These are phyloP conservation scores for Orthosia incerta DNA, from an alignment of 2,888 invertebrate genomes.

Conservation along the genomic window DNA sequence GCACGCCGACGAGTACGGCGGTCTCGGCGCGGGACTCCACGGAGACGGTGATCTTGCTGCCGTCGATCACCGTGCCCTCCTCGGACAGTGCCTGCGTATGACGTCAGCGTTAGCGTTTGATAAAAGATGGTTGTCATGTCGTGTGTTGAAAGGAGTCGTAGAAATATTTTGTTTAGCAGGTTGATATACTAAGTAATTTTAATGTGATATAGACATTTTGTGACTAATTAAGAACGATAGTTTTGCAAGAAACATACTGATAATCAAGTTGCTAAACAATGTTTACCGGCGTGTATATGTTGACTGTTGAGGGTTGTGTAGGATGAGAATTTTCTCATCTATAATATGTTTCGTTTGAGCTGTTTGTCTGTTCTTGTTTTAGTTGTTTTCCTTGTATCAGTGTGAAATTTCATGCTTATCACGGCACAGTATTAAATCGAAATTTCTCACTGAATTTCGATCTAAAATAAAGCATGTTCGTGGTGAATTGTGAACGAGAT, in stretches of 20 bases:
- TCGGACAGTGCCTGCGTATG: conserved; percentile 83
- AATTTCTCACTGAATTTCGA: neutral
- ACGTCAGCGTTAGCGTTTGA: conserved; percentile 9
- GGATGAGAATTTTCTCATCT: neutral
- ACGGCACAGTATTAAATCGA: neutral
- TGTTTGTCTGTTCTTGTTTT: neutral
- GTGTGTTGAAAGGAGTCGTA: neutral
- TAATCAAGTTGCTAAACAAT: conserved; percentile 6
- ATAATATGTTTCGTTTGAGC: neutral
- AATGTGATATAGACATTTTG: neutral
- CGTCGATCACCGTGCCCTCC: conserved; percentile 83
- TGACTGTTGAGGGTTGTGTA: neutral
- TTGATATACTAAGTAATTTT: no score
- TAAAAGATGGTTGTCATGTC: neutral
- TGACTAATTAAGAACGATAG: neutral
- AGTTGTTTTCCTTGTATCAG: neutral
- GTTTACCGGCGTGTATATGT: neutral
- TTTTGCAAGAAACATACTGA: neutral
- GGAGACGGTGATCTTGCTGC: conserved; percentile 81
- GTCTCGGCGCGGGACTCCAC: conserved; percentile 88
- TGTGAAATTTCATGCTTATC: neutral
- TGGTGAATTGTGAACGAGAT: conserved; percentile 3
- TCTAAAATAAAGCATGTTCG: neutral
- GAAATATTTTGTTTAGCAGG: conserved; percentile 4
- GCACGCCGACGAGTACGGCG: conserved; percentile 88